A percentile compares a stretch with the other conserved stretches of the same genome.
These are phyloP conservation scores for Tichodroma muraria DNA, from an alignment of 2,113 vertebrate species.

Conservation along the genomic window DNA sequence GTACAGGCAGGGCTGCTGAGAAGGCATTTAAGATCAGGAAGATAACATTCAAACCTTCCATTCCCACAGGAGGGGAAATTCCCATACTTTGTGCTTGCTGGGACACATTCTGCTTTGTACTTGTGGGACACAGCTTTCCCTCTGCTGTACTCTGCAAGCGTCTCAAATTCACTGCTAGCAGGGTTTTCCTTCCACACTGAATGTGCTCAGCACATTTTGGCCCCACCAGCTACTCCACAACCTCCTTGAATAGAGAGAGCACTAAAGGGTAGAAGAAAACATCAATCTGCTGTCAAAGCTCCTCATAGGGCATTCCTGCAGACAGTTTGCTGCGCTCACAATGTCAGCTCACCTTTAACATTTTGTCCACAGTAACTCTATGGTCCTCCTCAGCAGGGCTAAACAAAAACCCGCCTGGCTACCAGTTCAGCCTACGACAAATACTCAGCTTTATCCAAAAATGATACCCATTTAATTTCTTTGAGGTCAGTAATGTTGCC, in stretches of 20 bases:
- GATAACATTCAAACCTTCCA: not conserved
- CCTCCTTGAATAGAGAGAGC: not conserved
- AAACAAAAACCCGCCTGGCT: not conserved
- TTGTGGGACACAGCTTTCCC: too few relatives aligned
- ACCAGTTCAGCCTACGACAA: not conserved
- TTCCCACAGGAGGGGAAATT: not conserved
- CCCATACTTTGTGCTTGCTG: not conserved
- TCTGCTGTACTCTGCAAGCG: not conserved
- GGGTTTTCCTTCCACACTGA: not conserved
- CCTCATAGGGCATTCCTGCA: not conserved
- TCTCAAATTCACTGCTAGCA: not conserved
- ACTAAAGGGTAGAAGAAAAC: not conserved
- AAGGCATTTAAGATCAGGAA: not conserved
- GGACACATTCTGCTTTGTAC: not conserved
- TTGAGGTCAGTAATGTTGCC: not conserved
- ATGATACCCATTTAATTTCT: not conserved
- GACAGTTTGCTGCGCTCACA: not conserved
- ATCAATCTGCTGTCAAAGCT: not conserved
- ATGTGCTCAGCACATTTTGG: not conserved
- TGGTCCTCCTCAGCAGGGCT: rapidly evolving
- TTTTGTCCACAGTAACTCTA: not conserved
- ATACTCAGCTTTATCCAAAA: not conserved
- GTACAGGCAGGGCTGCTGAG: not conserved
- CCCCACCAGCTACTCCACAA: not conserved
- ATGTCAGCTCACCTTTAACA: not conserved